Conservation (phyloP, 2,113 vertebrate species). For the Pollachius pollachius region DNA sequence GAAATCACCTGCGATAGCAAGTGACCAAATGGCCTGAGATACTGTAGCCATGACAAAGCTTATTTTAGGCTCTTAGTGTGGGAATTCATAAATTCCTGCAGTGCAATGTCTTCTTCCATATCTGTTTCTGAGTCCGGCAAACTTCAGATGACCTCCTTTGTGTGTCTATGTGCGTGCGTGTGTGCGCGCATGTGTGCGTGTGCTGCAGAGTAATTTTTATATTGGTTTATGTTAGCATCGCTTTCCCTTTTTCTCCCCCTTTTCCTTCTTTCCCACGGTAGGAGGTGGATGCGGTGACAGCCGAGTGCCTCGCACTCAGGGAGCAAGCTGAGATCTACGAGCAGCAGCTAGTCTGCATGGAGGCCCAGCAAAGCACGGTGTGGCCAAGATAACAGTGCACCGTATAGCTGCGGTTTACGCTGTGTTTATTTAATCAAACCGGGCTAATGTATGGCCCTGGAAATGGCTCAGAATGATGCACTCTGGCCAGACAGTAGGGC, state of each 20-base stretch:
- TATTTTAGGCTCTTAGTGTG: no score
- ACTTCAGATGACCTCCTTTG: no score
- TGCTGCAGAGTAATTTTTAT: not conserved
- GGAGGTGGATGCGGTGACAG: constrained; percentile 70
- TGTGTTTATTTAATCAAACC: not conserved
- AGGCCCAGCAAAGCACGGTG: constrained; percentile 64
- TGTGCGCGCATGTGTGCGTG: not conserved
- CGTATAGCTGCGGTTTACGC: not conserved
- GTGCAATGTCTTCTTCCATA: not conserved
- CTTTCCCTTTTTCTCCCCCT: not conserved
- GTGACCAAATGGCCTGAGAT: no score
- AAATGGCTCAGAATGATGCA: constrained; percentile 33
- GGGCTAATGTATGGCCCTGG: constrained; percentile 25
- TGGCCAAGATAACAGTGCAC: constrained; percentile 1
- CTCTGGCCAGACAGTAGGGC: constrained; percentile 29
- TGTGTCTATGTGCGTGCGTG: not conserved
- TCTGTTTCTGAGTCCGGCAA: no score
- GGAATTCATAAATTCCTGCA: not conserved
- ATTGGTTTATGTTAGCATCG: not conserved
- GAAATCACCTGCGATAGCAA: no score
- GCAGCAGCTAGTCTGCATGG: constrained; percentile 69
- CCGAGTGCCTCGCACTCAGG: constrained; percentile 71
- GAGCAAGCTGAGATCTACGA: constrained; percentile 73
- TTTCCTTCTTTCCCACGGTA: constrained; percentile 28
- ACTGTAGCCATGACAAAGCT: no score